These are phyloP conservation scores for Leucania comma DNA, from an alignment of 2,888 invertebrate species.

Conservation along the genomic window DNA sequence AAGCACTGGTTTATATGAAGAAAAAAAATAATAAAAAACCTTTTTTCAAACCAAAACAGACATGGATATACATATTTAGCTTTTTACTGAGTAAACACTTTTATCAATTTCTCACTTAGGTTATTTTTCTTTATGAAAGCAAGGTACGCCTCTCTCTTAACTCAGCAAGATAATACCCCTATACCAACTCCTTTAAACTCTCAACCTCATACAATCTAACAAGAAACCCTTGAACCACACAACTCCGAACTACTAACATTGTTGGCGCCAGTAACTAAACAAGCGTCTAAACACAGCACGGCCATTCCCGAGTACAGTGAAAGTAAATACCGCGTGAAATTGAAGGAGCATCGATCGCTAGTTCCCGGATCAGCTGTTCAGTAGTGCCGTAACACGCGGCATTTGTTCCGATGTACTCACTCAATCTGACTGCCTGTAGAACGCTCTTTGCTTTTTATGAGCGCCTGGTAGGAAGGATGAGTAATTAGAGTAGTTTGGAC, in stretches of 20 bases:
- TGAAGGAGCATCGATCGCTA: conserved; percentile 77
- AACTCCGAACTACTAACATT: conserved; percentile 26
- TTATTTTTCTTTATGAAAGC: neutral
- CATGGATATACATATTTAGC: neutral
- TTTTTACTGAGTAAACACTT: neutral
- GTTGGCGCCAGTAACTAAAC: conserved; percentile 42
- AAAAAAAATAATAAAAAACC: too few relatives aligned
- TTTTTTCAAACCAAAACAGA: neutral
- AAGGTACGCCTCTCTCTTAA: neutral
- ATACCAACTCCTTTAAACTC: conserved; percentile 24
- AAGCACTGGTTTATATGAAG: too few relatives aligned
- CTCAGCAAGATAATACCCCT: neutral
- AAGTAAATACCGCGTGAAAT: conserved; percentile 84
- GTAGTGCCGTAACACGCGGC: conserved; percentile 59
- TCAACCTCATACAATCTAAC: conserved; percentile 19
- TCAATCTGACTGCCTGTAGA: conserved; percentile 58
- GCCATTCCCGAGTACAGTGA: conserved; percentile 70
- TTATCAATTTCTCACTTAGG: neutral
- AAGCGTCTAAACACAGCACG: conserved; percentile 62
- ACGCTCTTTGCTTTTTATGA: conserved; percentile 48
- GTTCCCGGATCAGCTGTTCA: conserved; percentile 68
- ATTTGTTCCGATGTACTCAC: conserved; percentile 63
- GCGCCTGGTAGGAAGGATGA: conserved; percentile 34
- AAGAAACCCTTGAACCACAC: conserved; percentile 26
- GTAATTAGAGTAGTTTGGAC: conserved; percentile 40